Evolutionary conservation across 2,113 vertebrate genomes (phyloP), one percentile per base, ranked within the genome.

Genomic region (Apteryx mantelli): DNA sequence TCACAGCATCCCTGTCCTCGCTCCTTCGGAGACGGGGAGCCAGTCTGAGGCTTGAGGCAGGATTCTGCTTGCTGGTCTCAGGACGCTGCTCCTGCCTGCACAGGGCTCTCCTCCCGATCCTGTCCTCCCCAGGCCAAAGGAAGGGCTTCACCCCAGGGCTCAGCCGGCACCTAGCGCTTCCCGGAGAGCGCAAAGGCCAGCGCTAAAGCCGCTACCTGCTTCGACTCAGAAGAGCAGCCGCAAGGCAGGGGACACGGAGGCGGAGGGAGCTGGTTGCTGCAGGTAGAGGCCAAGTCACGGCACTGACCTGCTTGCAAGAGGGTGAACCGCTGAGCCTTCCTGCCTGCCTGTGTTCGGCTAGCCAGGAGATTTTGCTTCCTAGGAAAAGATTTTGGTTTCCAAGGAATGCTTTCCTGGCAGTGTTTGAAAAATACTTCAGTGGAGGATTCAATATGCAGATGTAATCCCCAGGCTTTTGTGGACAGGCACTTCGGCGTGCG

Each of bases 21-120:
- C 69, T 36, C 26, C 25, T 13, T 0, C 0, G 0, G 61, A 76
- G 48, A 48, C 0, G 0, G 42, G 73, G 8, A 25, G 11, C 38
- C 34, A 5, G 64, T 66, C 34, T 53, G 68, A 89, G 56, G 36
- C 63, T 50, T 53, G 63, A 76, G 56, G 75, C 13, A 79, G 69
- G 21, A 90, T 69, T 68, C 46, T 87, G 86, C 70, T 42, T 55
- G 15, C 30, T 26, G 53, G 56, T n/a, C 36, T 28, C 13, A 73
- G 25, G 17, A 42, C 63, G 82, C 14, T 26, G 30, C 48, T 73
- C 71, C 48, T 86, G 44, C 48, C 48, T 42, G 38, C 50, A 34
- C 0, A 3, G 52, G 50, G 55, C 28, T 86, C 53, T 52, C 19
- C 28, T 26, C 34, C 5, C 7, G 22, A 26, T 44, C 60, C 53